Conservation (phyloP, 2,113 vertebrate species). For the Syrrhaptes paradoxus region DNA sequence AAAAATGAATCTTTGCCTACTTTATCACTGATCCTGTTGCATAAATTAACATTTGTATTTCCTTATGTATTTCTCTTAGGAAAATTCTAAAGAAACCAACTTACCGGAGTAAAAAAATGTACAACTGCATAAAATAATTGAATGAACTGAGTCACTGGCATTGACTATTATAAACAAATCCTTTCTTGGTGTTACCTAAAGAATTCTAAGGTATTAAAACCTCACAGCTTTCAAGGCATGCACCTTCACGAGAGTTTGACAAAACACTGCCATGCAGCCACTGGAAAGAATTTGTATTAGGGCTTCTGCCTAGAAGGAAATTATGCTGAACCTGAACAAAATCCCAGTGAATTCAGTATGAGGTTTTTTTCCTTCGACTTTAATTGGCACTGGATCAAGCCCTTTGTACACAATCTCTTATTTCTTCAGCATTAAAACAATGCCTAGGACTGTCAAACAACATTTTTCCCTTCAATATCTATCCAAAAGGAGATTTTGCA, state of each 20-base stretch:
- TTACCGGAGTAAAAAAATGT: background rate
- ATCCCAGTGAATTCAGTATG: background rate
- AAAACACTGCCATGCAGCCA: background rate
- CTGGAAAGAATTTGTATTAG: constrained; percentile 33
- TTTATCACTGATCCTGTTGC: background rate
- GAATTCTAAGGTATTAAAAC: constrained; percentile 10
- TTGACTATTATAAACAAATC: background rate
- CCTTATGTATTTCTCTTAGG: background rate
- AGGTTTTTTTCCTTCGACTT: background rate
- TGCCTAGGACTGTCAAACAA: background rate
- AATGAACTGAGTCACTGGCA: background rate
- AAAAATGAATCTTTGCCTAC: background rate
- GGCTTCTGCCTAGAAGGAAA: constrained; percentile 19
- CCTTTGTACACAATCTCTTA: background rate
- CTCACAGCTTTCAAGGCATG: background rate
- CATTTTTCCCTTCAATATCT: background rate
- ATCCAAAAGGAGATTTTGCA: constrained; percentile 11
- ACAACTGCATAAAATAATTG: background rate
- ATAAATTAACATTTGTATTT: constrained; percentile 17
- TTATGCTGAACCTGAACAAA: constrained; percentile 19
- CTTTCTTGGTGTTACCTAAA: background rate
- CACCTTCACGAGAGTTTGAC: background rate
- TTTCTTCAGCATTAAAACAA: constrained; percentile 9
- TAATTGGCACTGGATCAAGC: background rate
- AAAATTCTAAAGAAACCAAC: background rate